A percentile compares a stretch with the other conserved stretches of the same genome.
Conservation (phyloP, 1,140 invertebrate species). For the Drosophila mayri region DNA sequence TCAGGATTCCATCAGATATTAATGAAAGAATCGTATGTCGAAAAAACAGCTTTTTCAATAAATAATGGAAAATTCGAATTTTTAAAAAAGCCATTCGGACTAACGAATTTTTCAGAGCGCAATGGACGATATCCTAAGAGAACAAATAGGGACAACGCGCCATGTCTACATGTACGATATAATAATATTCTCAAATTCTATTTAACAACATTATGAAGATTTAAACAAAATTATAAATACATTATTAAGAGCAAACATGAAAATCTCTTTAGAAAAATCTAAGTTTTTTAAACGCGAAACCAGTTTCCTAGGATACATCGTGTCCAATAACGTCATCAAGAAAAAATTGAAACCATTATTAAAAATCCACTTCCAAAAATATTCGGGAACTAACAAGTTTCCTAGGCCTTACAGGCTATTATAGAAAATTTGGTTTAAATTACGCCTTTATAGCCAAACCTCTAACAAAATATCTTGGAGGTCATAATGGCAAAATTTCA, state of each 20-base stretch:
- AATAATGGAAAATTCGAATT: no score
- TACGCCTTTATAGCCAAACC: neutral
- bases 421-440: neutral
- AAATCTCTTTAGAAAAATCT: constrained; percentile 6
- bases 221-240: no score
- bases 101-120: constrained; percentile 1
- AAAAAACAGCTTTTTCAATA: no score
- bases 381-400: neutral
- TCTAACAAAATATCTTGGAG: neutral
- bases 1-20: no score
- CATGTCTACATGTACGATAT: neutral
- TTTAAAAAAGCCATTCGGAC: no score
- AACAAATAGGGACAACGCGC: constrained; percentile 1
- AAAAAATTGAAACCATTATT: neutral
- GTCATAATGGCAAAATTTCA: neutral
- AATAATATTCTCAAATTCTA: constrained; percentile 4
- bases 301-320: neutral
- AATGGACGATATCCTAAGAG: constrained; percentile 51
- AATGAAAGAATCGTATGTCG: no score
- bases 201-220: neutral
- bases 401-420: neutral
- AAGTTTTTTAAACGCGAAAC: constrained; percentile 1
- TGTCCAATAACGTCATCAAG: neutral
- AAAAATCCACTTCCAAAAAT: neutral
- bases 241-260: constrained; percentile 2